Base-by-base conservation (phyloP, 2,797 vertebrate species). In the Phylloscopus collybita region DNA sequence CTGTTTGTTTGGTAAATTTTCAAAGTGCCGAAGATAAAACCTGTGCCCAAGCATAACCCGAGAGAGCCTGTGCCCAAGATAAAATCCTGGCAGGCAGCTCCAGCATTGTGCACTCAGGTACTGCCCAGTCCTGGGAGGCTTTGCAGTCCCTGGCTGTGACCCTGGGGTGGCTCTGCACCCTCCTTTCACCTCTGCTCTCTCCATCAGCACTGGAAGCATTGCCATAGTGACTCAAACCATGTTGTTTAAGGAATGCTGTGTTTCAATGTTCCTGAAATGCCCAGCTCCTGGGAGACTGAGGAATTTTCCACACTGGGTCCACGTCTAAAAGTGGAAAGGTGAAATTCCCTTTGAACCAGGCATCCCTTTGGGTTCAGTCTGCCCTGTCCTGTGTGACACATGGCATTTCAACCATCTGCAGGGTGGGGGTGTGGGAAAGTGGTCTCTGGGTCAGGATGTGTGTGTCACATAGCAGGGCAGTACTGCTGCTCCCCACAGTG, bases 1-100 rank as follows among this genome's bases (percentile, higher is more conserved):
- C 73, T 0, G 0, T 84, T 65, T 44, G 47, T 80, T 88, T 44
- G 60, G 50, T 44, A 74, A n/a, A 65, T 83, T 82, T 91, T 95
- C 81, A 88, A 91, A 94, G 88, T 4, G 10, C 81, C 12, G 9
- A 50, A 88, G 85, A 92, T 84, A 86, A 94, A 78, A 78, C 7
- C 30, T 23, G 42, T 69, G 56, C 54, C 64, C 36, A 17, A 70
- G 76, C 81, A 76, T 57, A 54, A 61, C 57, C 27, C 19, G 42
- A 86, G 86, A 90, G 91, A 82, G 59, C 8, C 49, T 20, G 44
- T 54, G 53, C 26, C 54, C 54, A 36, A 73, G 87, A 88, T 86
- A 92, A 79, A 74, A 61, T 3, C 30, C 65, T 70, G 71, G 56
- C 84, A 64, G 25, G 56, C 2, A 8, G 6, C 38, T 79, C 30